A percentile compares a stretch with the other conserved stretches of the same genome.
These are phyloP conservation scores for Hydraecia micacea DNA, from an alignment of 2,888 invertebrate genomes.

Conservation along the genomic window DNA sequence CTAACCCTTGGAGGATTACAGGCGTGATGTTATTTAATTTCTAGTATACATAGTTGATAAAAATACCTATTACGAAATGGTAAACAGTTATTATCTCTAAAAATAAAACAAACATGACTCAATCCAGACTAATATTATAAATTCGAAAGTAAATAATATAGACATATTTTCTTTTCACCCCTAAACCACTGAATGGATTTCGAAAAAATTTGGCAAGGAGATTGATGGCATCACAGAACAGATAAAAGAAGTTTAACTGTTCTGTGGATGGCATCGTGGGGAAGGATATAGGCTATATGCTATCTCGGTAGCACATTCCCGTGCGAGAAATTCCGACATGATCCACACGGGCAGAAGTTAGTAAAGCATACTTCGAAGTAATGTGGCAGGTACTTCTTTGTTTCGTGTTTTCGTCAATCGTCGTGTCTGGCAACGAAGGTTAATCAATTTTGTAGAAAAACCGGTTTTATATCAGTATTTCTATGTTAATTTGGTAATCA, in stretches of 20 bases:
- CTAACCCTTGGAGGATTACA: background rate
- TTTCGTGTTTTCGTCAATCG: slow-evolving; percentile 24
- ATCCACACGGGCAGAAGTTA: background rate
- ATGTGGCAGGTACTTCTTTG: background rate
- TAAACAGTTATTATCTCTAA: background rate
- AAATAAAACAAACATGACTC: slow-evolving; percentile 2
- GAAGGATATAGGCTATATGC: background rate
- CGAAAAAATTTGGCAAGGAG: background rate
- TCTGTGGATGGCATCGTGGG: background rate
- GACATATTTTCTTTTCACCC: too few relatives aligned
- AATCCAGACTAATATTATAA: background rate
- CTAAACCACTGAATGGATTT: background rate
- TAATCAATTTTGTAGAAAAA: slow-evolving; percentile 13
- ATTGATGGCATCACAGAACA: background rate
- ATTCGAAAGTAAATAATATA: too few relatives aligned
- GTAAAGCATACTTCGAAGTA: background rate
- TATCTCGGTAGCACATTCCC: background rate
- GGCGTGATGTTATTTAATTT: background rate
- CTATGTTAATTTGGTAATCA: background rate
- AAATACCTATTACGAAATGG: background rate
- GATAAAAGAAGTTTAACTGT: too few relatives aligned
- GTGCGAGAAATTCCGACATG: background rate
- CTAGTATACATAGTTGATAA: background rate
- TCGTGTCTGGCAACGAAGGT: slow-evolving; percentile 30
- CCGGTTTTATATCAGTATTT: slow-evolving; percentile 19